phyloP scores from a whole-genome alignment of 2,113 vertebrate species.

The Malurus cyaneus region DNA sequence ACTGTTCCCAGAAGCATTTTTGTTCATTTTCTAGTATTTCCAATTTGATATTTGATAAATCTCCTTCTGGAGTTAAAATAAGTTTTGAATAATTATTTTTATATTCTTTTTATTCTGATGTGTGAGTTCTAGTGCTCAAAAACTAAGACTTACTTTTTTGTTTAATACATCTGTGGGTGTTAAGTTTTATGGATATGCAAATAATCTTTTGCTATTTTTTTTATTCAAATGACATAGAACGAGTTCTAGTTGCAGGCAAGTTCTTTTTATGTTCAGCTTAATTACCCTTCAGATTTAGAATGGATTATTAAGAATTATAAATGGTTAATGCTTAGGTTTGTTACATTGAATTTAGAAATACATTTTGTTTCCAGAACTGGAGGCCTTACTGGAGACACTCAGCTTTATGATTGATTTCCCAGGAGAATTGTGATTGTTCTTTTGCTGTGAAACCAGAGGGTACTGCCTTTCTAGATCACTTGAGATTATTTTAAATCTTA shows the following conservation, averaged over 20 bases:
- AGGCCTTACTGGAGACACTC: neutral
- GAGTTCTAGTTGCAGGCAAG: neutral
- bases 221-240: neutral
- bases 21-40: neutral
- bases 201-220: constrained; percentile 6
- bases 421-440: neutral
- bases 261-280: neutral
- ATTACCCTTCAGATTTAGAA: constrained; percentile 22
- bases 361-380: neutral
- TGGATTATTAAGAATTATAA: neutral
- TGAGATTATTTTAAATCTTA: too few species aligned
- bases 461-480: neutral
- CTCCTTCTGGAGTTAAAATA: neutral
- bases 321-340: neutral
- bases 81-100: neutral
- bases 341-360: constrained; percentile 24
- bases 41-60: neutral
- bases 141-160: neutral
- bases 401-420: neutral
- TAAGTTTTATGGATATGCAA: neutral
- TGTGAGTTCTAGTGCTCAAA: neutral
- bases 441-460: neutral
- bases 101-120: neutral
- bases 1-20: neutral
- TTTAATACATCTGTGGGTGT: neutral